Conservation (phyloP, 2,888 invertebrate genomes). For the Drosophila neotestacea region DNA sequence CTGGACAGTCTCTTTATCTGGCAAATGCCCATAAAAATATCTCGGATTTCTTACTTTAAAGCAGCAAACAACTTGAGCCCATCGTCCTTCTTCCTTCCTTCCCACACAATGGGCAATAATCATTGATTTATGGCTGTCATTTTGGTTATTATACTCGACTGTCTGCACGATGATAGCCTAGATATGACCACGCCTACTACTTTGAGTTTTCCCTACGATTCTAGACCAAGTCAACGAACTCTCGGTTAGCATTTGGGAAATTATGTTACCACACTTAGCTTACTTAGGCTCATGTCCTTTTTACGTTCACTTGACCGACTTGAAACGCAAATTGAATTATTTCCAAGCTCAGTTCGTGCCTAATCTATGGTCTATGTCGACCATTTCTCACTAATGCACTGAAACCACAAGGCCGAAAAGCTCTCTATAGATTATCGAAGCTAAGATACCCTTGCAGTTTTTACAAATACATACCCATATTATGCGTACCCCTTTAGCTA, state of each 20-base stretch:
- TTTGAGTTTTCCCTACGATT: neutral
- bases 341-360: slow-evolving; percentile 54
- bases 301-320: slow-evolving; percentile 51
- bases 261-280: slow-evolving; percentile 44
- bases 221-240: slow-evolving; percentile 45
- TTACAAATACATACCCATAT: neutral
- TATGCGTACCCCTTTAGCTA: too few species aligned
- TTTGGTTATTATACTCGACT: slow-evolving; percentile 73
- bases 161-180: slow-evolving; percentile 18
- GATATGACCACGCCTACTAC: neutral
- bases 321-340: slow-evolving; percentile 56
- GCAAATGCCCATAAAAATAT: slow-evolving; percentile 54
- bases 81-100: slow-evolving; percentile 5
- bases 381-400: neutral
- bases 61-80: slow-evolving; percentile 40
- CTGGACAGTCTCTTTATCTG: slow-evolving; percentile 58
- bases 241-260: slow-evolving; percentile 25
- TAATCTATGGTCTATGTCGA: slow-evolving; percentile 40
- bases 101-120: slow-evolving; percentile 73
- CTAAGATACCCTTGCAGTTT: neutral
- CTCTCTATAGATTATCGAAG: neutral
- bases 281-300: slow-evolving; percentile 42
- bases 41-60: slow-evolving; percentile 58
- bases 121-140: slow-evolving; percentile 83
- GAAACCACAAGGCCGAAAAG: neutral